These are phyloP conservation scores for Callosobruchus maculatus DNA, from an alignment of 2,888 invertebrate genomes.

Conservation along the genomic window DNA sequence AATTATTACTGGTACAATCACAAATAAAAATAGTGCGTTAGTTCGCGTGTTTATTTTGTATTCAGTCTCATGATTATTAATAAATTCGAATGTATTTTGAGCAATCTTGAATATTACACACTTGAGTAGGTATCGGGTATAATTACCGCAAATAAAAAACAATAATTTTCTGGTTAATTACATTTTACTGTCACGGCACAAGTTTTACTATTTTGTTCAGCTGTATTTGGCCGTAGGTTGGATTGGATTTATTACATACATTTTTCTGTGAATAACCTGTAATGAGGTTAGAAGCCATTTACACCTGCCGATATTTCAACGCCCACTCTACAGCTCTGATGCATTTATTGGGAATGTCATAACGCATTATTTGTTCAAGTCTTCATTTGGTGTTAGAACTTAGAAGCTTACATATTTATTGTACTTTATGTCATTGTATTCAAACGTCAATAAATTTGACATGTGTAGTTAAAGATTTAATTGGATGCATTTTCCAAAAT, in stretches of 20 bases:
- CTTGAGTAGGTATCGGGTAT: background rate
- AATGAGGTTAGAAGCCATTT: background rate
- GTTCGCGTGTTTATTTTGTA: conserved; percentile 1
- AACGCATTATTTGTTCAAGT: too few relatives aligned
- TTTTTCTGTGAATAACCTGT: background rate
- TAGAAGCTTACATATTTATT: too few relatives aligned
- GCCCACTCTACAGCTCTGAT: too few relatives aligned
- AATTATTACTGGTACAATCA: background rate
- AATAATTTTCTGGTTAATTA: background rate
- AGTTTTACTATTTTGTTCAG: background rate
- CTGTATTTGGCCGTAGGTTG: background rate
- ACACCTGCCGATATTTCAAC: too few relatives aligned
- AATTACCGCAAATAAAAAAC: background rate
- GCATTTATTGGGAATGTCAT: too few relatives aligned
- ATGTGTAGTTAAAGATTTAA: too few relatives aligned
- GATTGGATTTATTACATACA: background rate
- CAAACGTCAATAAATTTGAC: too few relatives aligned
- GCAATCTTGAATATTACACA: background rate
- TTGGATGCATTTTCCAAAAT: too few relatives aligned
- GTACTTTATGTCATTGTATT: too few relatives aligned
- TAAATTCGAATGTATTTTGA: background rate
- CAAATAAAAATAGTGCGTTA: conserved; percentile 5
- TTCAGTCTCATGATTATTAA: conserved; percentile 1
- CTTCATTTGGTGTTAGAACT: too few relatives aligned
- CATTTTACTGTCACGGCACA: background rate